Conservation (phyloP, 2,888 invertebrate species). For the Torymus tubicola region DNA sequence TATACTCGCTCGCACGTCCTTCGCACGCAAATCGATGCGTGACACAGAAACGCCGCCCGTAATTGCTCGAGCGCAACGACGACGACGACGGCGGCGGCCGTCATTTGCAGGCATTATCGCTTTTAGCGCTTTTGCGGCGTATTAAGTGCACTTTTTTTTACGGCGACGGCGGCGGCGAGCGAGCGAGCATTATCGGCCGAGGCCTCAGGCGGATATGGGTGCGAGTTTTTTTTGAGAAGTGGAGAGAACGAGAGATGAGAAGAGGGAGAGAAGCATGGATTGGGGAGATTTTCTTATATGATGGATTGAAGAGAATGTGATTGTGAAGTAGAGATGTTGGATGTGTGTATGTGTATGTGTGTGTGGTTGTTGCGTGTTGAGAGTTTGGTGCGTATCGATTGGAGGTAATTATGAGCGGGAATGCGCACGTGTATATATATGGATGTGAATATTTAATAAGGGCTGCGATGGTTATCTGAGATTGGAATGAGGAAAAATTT, state of each 20-base stretch:
- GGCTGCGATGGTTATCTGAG: too few species aligned
- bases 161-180: not conserved
- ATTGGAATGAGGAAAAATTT: too few species aligned
- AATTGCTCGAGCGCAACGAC: constrained; percentile 28
- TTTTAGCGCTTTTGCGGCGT: constrained; percentile 56
- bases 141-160: constrained; percentile 16
- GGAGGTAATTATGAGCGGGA: too few species aligned
- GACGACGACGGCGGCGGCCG: constrained; percentile 17
- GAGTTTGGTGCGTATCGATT: too few species aligned
- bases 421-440: too few species aligned
- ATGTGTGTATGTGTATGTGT: too few species aligned
- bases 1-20: not conserved
- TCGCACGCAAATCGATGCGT: constrained; percentile 57
- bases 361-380: too few species aligned
- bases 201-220: not conserved
- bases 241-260: not conserved
- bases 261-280: not conserved
- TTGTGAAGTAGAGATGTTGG: too few species aligned
- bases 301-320: too few species aligned
- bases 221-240: not conserved
- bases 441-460: too few species aligned
- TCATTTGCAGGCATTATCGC: constrained; percentile 60
- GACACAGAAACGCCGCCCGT: constrained; percentile 59
- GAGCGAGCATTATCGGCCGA: constrained; percentile 12
- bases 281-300: too few species aligned